Conservation (phyloP, 2,888 invertebrate genomes). For the Drosophila tripunctata region DNA sequence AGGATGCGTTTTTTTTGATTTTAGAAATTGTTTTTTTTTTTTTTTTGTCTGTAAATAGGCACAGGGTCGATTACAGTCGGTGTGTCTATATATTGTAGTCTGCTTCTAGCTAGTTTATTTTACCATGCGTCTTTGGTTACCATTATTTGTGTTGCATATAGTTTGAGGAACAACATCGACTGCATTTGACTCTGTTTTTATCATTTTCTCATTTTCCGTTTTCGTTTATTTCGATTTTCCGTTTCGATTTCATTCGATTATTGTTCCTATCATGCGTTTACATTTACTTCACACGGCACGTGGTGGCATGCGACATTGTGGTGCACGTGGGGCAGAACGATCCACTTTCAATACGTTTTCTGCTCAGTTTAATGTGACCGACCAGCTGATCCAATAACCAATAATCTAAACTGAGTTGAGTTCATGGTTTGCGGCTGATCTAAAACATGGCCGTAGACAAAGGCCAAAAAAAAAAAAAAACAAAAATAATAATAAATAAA, state of each 20-base stretch:
- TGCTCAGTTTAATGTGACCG: no score
- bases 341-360: no score
- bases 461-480: constrained; percentile 16
- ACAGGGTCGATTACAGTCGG: background rate
- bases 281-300: constrained; percentile 14
- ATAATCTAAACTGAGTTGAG: constrained; percentile 13
- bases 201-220: no score
- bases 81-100: background rate
- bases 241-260: background rate
- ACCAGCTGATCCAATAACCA: constrained; percentile 50
- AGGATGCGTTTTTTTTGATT: no score
- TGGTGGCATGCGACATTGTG: background rate
- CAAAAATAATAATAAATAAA: background rate
- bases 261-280: background rate
- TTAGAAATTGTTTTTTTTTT: no score
- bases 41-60: no score
- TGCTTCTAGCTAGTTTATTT: constrained; percentile 9
- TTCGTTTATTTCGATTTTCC: constrained; percentile 4
- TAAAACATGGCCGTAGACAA: constrained; percentile 46
- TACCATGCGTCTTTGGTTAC: constrained; percentile 31
- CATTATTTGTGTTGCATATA: constrained; percentile 50
- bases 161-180: constrained; percentile 26
- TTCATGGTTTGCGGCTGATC: constrained; percentile 19
- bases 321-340: background rate
- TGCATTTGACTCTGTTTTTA: background rate